A percentile compares a stretch with the other conserved stretches of the same genome.
These are phyloP conservation scores for Hemistola chrysoprasaria DNA, from an alignment of 2,888 invertebrate genomes.

Conservation along the genomic window DNA sequence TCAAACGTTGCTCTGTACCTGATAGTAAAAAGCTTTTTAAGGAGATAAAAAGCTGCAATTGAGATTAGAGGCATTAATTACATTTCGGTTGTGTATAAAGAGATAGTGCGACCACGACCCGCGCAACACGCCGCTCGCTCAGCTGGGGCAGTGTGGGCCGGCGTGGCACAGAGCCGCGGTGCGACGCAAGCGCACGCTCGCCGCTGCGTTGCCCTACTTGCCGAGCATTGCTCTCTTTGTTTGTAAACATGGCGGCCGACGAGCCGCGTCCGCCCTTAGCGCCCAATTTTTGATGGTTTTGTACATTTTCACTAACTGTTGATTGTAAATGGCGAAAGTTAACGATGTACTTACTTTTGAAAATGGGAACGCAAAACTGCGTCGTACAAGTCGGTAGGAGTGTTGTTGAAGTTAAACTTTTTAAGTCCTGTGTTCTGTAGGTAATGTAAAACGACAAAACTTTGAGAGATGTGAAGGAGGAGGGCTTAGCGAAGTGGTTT, in stretches of 20 bases:
- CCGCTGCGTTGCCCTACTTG: constrained; percentile 77
- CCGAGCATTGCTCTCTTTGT: constrained; percentile 81
- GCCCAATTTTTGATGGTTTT: constrained; percentile 33
- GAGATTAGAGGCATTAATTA: not conserved
- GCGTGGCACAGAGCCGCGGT: constrained; percentile 29
- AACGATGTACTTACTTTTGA: constrained; percentile 11
- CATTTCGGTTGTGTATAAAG: constrained; percentile 5
- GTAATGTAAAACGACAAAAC: no score
- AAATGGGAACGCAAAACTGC: constrained; percentile 6
- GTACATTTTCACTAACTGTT: constrained; percentile 28
- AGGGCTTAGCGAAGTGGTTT: no score
- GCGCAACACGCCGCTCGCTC: constrained; percentile 56
- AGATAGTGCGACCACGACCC: constrained; percentile 67
- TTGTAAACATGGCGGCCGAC: constrained; percentile 77
- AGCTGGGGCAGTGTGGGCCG: constrained; percentile 4
- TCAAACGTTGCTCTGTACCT: no score
- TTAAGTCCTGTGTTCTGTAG: no score
- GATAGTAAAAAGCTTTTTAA: no score
- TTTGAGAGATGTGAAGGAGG: no score
- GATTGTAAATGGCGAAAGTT: constrained; percentile 25
- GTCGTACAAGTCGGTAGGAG: no score
- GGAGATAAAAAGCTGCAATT: not conserved
- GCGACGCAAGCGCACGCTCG: constrained; percentile 46
- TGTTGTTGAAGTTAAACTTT: no score
- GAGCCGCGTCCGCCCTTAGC: constrained; percentile 39